Evolutionary conservation across 1,140 invertebrate species (phyloP).

Genomic region (Diorhabda carinulata): DNA sequence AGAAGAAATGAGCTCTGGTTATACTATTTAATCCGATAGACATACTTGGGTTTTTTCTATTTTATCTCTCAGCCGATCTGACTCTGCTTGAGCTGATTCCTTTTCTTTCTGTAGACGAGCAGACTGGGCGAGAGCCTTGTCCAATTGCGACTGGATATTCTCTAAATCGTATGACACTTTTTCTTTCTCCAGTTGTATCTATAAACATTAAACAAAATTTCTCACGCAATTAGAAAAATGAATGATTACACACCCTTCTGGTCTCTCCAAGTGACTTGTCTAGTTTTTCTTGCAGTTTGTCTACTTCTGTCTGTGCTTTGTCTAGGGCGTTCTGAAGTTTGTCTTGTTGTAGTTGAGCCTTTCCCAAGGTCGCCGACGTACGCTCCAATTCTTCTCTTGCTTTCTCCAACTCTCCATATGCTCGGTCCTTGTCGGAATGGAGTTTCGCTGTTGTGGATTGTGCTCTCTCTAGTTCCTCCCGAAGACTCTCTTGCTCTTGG

Average conservation of each 20-base stretch:
- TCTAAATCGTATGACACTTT: conserved; percentile 86
- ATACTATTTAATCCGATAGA: not conserved
- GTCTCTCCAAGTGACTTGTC: conserved; percentile 78
- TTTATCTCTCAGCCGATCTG: conserved; percentile 82
- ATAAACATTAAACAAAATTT: conserved; percentile 26
- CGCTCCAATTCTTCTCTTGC: conserved; percentile 86
- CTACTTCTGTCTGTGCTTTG: conserved; percentile 86
- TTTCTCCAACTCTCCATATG: conserved; percentile 80
- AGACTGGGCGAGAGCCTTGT: conserved; percentile 82
- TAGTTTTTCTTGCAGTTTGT: conserved; percentile 80
- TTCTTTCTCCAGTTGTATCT: conserved; percentile 87
- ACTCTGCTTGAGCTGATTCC: conserved; percentile 77
- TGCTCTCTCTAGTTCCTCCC: conserved; percentile 83
- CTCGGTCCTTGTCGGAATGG: conserved; percentile 84
- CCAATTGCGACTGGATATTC: conserved; percentile 82
- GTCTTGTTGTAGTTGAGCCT: conserved; percentile 85
- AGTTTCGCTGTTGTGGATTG: conserved; percentile 71
- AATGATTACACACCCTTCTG: conserved; percentile 61
- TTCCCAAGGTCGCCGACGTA: conserved; percentile 81
- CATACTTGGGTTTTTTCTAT: conserved; percentile 82
- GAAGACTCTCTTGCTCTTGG: conserved; percentile 85
- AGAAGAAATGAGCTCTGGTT: not conserved
- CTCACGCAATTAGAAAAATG: not conserved
- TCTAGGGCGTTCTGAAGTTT: conserved; percentile 83
- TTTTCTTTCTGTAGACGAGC: conserved; percentile 84